Base-by-base conservation (phyloP, 2,888 invertebrate species). In the Caradrina clavipalpis region DNA sequence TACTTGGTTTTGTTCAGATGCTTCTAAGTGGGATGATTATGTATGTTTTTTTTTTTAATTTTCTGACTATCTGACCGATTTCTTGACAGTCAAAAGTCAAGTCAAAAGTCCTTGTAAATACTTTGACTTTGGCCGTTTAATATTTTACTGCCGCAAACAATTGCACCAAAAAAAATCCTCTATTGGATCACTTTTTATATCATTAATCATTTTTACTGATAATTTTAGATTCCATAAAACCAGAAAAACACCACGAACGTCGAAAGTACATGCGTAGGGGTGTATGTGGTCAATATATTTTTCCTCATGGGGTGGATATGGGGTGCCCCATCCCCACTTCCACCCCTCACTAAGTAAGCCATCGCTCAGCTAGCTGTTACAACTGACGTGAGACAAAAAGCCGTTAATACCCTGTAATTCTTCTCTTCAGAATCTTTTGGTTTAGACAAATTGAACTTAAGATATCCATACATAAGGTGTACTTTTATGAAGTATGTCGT, bases 351-450 rank as follows among this genome's bases (percentile, higher is more conserved):
- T 84, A 82, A 84, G 61, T 76, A 60, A 78, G 70, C 76, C 73
- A 84, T 84, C 76, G 54, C 63, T 82, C 84, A 84, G 73, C 65
- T 71, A 58, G 63, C 72, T 49, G 70, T 47, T 58, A 60, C 59
- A 69, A 67, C 67, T 78, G 82, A 84, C 67, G 58, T 31, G 79
- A 82, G 80, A 78, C 80, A 63, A 63, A 81, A 73, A 69, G 63
- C 69, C 76, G 65, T 78, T 82, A 82, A 76, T 84, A 66, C 70
- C 58, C 70, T 50, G 55, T 80, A 80, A 80, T 73, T 75, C 76
- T 73, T 69, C 62, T 75, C 76, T 73, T 69, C 62, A 55, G 17
- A 39, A 73, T 50, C 45, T 60, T n/a, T 56, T n/a, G 13, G 19
- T 60, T 56, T 45, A 31, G 35, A 56, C 6, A 8, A 50, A 76